Conservation (phyloP, 2,797 vertebrate species). For the Cossypha polioptera region DNA sequence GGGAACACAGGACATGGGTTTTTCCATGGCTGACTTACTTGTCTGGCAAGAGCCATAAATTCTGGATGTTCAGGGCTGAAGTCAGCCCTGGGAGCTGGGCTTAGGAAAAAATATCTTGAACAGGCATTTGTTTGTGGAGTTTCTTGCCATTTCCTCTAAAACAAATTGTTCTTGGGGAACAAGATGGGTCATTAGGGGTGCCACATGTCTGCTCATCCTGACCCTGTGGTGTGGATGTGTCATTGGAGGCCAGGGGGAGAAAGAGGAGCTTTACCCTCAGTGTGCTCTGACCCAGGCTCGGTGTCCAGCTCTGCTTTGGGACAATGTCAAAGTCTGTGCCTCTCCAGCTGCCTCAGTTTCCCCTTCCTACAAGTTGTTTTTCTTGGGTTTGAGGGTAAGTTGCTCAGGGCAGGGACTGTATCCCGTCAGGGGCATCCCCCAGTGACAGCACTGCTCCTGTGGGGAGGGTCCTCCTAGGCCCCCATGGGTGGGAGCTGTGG, state of each 20-base stretch:
- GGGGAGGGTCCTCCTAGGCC: not conserved
- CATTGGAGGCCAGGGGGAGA: too few relatives aligned
- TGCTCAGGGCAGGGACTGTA: not conserved
- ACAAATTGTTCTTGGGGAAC: not conserved
- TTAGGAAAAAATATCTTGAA: not conserved
- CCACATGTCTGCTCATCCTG: accelerated
- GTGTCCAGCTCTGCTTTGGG: not conserved
- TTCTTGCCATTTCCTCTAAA: not conserved
- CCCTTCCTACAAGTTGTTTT: not conserved
- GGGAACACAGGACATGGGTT: not conserved
- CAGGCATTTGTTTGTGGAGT: not conserved
- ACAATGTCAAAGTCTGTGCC: accelerated
- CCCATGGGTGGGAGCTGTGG: accelerated
- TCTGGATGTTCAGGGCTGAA: not conserved
- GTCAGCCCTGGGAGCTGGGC: not conserved
- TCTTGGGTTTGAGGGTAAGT: not conserved
- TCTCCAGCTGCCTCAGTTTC: not conserved
- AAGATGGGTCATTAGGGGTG: not conserved
- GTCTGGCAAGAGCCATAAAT: not conserved
- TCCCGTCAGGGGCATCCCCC: not conserved
- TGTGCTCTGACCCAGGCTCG: accelerated
- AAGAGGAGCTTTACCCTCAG: not conserved
- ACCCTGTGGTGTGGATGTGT: accelerated
- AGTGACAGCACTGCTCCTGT: accelerated
- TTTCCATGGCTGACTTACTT: not conserved